Conservation (phyloP, 2,888 invertebrate species). For the Lasius fuliginosus region DNA sequence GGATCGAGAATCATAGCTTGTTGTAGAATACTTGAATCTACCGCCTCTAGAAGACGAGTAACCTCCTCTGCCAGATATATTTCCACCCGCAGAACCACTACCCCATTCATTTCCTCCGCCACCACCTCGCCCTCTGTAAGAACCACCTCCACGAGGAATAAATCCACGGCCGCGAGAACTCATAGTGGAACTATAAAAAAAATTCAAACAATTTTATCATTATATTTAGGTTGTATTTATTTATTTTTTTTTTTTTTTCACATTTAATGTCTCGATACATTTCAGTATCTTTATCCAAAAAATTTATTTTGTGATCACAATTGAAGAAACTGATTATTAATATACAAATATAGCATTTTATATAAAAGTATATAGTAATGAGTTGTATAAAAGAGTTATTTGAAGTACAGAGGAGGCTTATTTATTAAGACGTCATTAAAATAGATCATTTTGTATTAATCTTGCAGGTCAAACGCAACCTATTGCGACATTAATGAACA, state of each 20-base stretch:
- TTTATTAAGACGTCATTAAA: neutral
- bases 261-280: slow-evolving; percentile 10
- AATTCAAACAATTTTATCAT: neutral
- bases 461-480: neutral
- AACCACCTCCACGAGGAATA: slow-evolving; percentile 82
- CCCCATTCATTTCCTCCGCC: slow-evolving; percentile 81
- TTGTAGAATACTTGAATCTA: slow-evolving; percentile 83
- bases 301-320: neutral
- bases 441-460: neutral
- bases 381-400: neutral
- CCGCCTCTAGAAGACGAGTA: slow-evolving; percentile 83
- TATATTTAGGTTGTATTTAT: neutral
- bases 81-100: slow-evolving; percentile 76
- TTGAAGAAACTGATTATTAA: neutral
- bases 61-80: slow-evolving; percentile 80
- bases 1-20: slow-evolving; percentile 82
- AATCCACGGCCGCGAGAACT: slow-evolving; percentile 84
- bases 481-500: neutral
- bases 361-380: neutral
- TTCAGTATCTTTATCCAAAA: neutral
- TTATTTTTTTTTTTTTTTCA: neutral
- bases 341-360: neutral
- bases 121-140: slow-evolving; percentile 82
- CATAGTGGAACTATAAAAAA: slow-evolving; percentile 79
- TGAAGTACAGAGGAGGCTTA: neutral